Base-by-base conservation (phyloP, 2,888 invertebrate species). In the Frankliniella fusca region DNA sequence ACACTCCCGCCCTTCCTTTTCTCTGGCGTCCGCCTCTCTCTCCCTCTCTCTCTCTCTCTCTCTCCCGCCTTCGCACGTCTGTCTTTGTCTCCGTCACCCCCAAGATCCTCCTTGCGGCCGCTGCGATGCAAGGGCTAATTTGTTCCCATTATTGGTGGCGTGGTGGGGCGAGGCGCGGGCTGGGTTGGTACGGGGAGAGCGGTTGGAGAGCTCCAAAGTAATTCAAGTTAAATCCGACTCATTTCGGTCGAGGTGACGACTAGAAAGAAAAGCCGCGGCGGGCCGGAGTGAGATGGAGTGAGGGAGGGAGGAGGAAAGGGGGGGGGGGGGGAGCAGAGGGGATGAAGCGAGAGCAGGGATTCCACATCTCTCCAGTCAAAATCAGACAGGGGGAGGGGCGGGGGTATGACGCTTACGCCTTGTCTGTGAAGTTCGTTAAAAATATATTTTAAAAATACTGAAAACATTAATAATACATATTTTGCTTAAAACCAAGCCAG, bases 161-260 rank as follows among this genome's bases (percentile, higher is more conserved):
- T 61, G 61, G 61, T 15, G 10, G 20, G 61, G 61, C 15, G 54
- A 12, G 54, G 54, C 7, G 54, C 15, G 20, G 12, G 15, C 15
- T 11, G 54, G 15, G n/a, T 23, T 1, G 70, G 70, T 9, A 27
- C 23, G 27, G 70, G 70, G 27, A 12, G 70, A 3, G 27, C 11
- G 12, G 70, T 27, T 11, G 70, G 27, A 9, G 27, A 12, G 70
- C 70, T 27, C 27, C 10, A 23, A 76, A 76, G 70, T 76, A 76
- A 76, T 76, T 76, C 70, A 27, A 76, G 70, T 76, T 76, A 76
- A 76, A 76, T 76, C 70, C 70, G 70, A 76, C 70, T 76, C 70
- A 27, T 76, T 23, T 76, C 70, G 70, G 70, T 76, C 70, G 70
- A 27, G 70, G 70, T 27, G 70, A 27, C 27, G 27, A 76, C 61